Conservation (phyloP, 1,140 invertebrate species). For the Copidosoma floridanum region DNA sequence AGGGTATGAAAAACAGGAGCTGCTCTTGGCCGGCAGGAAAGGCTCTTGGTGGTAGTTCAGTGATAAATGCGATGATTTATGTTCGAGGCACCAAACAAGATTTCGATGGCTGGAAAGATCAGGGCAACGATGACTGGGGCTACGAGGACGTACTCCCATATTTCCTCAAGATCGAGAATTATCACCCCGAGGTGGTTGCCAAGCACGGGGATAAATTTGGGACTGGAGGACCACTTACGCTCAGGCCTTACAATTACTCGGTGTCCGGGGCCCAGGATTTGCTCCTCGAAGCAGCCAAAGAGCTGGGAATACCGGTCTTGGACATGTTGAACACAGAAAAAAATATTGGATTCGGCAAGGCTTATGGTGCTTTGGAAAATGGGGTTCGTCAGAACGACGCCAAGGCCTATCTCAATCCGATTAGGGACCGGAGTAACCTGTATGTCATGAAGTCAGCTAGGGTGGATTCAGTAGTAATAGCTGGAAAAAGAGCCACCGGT, state of each 20-base stretch:
- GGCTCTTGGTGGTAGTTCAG: constrained; percentile 73
- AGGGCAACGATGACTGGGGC: constrained; percentile 59
- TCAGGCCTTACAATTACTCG: constrained; percentile 58
- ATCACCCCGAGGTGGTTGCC: constrained; percentile 31
- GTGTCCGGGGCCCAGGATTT: constrained; percentile 41
- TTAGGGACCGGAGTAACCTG: constrained; percentile 65
- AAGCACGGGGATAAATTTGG: constrained; percentile 43
- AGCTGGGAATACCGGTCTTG: constrained; percentile 50
- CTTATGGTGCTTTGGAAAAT: constrained; percentile 51
- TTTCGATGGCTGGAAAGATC: constrained; percentile 65
- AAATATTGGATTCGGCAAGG: constrained; percentile 56
- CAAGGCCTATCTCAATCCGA: constrained; percentile 62
- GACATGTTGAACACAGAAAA: constrained; percentile 48
- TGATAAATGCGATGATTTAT: constrained; percentile 82
- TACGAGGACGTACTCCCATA: constrained; percentile 63
- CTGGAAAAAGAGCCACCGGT: constrained; percentile 46
- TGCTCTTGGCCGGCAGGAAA: constrained; percentile 71
- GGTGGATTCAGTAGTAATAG: constrained; percentile 61
- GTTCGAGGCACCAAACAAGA: constrained; percentile 68
- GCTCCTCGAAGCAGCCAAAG: constrained; percentile 44
- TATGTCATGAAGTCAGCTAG: constrained; percentile 64
- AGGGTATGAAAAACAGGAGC: constrained; percentile 51
- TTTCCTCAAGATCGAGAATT: constrained; percentile 56
- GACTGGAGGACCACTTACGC: constrained; percentile 39
- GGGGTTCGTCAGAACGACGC: constrained; percentile 67